phyloP scores from a whole-genome alignment of 2,797 vertebrate genomes.

The Hapalemur alaotrensis region DNA sequence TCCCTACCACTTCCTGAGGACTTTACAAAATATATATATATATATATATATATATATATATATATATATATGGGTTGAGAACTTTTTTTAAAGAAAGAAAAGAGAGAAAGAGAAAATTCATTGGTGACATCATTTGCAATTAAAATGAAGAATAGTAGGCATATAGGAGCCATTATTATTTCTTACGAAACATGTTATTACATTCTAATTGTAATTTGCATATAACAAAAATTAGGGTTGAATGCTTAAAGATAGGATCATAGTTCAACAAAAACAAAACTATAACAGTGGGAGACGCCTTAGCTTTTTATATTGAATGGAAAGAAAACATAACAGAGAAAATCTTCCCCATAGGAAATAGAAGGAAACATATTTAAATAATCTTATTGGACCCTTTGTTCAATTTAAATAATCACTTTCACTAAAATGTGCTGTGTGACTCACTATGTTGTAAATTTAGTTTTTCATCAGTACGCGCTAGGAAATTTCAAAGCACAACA shows the following conservation, averaged over 20 bases:
- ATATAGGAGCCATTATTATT: not conserved
- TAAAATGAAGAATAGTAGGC: not conserved
- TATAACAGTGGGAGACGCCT: not conserved
- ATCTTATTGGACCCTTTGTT: not conserved
- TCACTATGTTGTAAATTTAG: not conserved
- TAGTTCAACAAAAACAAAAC: not conserved
- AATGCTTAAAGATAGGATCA: not conserved
- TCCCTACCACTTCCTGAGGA: not conserved
- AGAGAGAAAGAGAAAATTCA: not conserved
- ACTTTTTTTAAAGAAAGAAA: not conserved
- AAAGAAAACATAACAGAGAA: not conserved
- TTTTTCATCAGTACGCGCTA: not conserved
- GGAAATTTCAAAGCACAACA: not conserved
- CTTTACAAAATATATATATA: not conserved
- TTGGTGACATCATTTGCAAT: not conserved
- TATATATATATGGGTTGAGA: not conserved
- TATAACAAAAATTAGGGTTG: not conserved
- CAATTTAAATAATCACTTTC: not conserved
- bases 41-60: not conserved
- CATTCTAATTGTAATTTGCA: not conserved
- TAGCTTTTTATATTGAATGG: not conserved
- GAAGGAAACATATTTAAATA: not conserved
- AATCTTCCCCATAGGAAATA: not conserved
- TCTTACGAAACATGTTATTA: not conserved
- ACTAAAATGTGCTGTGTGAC: not conserved